These are phyloP conservation scores for Pseudobourletiella spinata DNA, from an alignment of 1,140 invertebrate genomes.

Conservation along the genomic window DNA sequence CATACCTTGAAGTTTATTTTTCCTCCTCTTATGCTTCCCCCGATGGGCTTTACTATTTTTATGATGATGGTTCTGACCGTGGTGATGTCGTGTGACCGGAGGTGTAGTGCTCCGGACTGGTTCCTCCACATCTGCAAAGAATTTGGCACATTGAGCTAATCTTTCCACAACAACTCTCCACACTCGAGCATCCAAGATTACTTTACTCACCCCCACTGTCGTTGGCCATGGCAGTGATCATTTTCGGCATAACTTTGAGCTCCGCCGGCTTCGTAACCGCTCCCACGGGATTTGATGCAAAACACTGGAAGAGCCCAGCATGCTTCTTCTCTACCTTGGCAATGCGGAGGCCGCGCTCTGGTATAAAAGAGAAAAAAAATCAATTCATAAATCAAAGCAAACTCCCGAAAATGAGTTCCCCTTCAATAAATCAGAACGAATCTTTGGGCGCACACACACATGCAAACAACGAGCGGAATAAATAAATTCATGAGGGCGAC, in stretches of 20 bases:
- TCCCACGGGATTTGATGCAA: slow-evolving; percentile 71
- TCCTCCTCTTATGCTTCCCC: slow-evolving; percentile 30
- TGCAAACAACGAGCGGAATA: neutral
- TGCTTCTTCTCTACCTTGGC: slow-evolving; percentile 64
- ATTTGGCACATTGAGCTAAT: too few relatives aligned
- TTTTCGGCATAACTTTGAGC: slow-evolving; percentile 62
- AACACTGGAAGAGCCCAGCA: slow-evolving; percentile 80
- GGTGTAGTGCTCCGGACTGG: slow-evolving; percentile 19
- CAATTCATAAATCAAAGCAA: too few relatives aligned
- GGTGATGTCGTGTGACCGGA: slow-evolving; percentile 25
- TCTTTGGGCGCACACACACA: neutral
- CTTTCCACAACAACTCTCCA: too few relatives aligned
- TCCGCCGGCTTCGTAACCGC: slow-evolving; percentile 53
- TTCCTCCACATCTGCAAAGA: slow-evolving; percentile 25
- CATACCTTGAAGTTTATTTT: slow-evolving; percentile 35
- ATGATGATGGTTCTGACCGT: slow-evolving; percentile 24
- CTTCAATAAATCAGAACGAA: neutral
- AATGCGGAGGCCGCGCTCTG: slow-evolving; percentile 52
- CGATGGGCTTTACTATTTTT: slow-evolving; percentile 34
- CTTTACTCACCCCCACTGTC: slow-evolving; percentile 20
- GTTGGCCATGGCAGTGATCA: slow-evolving; percentile 48
- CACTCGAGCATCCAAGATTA: too few relatives aligned
- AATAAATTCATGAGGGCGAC: neutral
- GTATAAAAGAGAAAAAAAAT: slow-evolving; percentile 38
- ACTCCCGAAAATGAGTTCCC: neutral